phyloP scores from a whole-genome alignment of 2,797 vertebrate genomes.

The Mormyrops boulengeri region DNA sequence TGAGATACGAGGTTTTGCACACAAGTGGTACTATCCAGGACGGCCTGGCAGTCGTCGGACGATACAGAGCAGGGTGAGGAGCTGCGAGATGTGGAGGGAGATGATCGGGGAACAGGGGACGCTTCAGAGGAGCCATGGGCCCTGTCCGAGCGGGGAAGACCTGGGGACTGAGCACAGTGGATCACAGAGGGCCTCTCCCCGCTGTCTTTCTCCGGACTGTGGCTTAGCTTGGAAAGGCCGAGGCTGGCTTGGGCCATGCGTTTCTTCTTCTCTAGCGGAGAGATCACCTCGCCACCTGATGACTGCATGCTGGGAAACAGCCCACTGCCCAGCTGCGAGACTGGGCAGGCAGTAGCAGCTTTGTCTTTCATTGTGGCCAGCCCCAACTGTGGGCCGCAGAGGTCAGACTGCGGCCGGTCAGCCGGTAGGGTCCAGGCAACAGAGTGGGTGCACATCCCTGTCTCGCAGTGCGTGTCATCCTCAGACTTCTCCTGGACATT shows the following conservation, averaged over 20 bases:
- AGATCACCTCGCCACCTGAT: conserved; percentile 74
- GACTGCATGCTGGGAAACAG: conserved; percentile 53
- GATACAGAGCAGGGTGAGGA: conserved; percentile 55
- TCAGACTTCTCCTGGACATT: conserved; percentile 42
- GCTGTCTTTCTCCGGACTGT: conserved; percentile 41
- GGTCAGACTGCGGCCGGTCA: conserved; percentile 39
- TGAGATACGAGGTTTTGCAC: conserved; percentile 26
- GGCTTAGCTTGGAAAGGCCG: conserved; percentile 26
- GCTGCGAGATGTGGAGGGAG: conserved; percentile 54
- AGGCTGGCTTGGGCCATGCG: conserved; percentile 82
- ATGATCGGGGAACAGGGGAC: conserved; percentile 48
- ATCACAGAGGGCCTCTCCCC: conserved; percentile 51
- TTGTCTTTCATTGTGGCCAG: conserved; percentile 22
- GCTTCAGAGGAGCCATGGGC: conserved; percentile 53
- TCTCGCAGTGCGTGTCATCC: conserved; percentile 39
- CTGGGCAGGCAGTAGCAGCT: conserved; percentile 33
- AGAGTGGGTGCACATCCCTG: conserved; percentile 38
- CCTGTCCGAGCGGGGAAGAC: conserved; percentile 38
- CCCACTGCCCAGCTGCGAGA: conserved; percentile 52
- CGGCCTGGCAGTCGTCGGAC: conserved; percentile 53
- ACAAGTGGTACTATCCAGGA: conserved; percentile 39
- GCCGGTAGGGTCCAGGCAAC: conserved; percentile 45
- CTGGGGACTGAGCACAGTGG: conserved; percentile 50
- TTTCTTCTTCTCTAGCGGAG: conserved; percentile 91
- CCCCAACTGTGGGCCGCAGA: conserved; percentile 30